Base-by-base conservation (phyloP, 2,888 invertebrate genomes). In the Phrixothrix hirtus region DNA sequence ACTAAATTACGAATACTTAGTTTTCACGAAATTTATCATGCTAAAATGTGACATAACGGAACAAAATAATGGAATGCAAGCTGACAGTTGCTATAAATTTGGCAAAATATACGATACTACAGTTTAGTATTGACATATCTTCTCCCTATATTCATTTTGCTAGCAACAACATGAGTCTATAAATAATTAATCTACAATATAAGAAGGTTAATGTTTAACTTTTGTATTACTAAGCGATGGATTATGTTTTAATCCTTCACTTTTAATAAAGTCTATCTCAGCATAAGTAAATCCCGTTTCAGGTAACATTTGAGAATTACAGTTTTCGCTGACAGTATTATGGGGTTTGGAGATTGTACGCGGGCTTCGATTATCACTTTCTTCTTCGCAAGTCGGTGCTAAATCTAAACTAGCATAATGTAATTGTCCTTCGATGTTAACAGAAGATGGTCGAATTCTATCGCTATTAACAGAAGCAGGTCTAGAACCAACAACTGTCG, bases 231-330 rank as follows among this genome's bases (percentile, higher is more conserved):
- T 61, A 29, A 59, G 60, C 41, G 61, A 57, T 36, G 44, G 30
- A 25, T 55, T 59, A 30, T 61, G 60, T 54, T 73, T 77, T 55
- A 78, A 67, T 51, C 75, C 75, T 61, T 83, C 83, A 26, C 83
- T 82, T 73, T 85, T 84, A 21, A 83, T 78, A 75, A 90, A 91
- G 79, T 90, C 90, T 55, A 91, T 90, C 78, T 89, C 85, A 57
- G 90, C 89, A 75, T 91, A 91, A 29, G 81, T 81, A 66, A 86
- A 83, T 50, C 77, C 75, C 32, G 79, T 68, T 53, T 72, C 66
- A 38, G 46, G 46, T 29, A 41, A 16, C n/a, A 45, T 49, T 39
- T 68, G 51, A 6, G 43, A 44, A 14, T 36, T 50, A 59, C 31
- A 62, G 50, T 47, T 57, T 57, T 35, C 63, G 34, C 10, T 57